phyloP scores from a whole-genome alignment of 1,140 invertebrate species.

The Pissodes strobi region DNA sequence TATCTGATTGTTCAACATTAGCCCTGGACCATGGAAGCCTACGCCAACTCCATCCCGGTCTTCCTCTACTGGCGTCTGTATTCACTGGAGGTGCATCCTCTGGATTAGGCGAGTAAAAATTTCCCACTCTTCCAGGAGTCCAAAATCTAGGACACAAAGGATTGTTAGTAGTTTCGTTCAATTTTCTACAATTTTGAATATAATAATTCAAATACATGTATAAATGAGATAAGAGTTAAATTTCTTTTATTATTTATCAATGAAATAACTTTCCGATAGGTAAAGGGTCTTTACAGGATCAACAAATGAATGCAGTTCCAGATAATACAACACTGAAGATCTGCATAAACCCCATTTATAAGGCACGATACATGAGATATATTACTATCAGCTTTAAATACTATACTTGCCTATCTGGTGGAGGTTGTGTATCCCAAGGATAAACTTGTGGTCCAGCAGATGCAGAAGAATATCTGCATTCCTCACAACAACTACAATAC shows the following conservation, averaged over 20 bases:
- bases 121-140: slow-evolving; percentile 65
- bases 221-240: too few relatives aligned
- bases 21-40: slow-evolving; percentile 60
- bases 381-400: too few relatives aligned
- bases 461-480: slow-evolving; percentile 65
- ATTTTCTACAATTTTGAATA: too few relatives aligned
- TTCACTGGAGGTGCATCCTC: slow-evolving; percentile 55
- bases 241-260: too few relatives aligned
- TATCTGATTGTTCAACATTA: slow-evolving; percentile 43
- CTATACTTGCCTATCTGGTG: slow-evolving; percentile 52
- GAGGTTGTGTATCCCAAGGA: slow-evolving; percentile 58
- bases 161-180: too few relatives aligned
- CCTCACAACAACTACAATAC: slow-evolving; percentile 74
- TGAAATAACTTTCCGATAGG: too few relatives aligned
- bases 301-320: too few relatives aligned
- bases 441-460: slow-evolving; percentile 59
- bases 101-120: slow-evolving; percentile 81
- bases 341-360: too few relatives aligned
- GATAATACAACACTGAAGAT: too few relatives aligned
- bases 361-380: too few relatives aligned
- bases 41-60: slow-evolving; percentile 65
- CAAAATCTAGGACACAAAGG: slow-evolving; percentile 52
- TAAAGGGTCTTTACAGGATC: too few relatives aligned
- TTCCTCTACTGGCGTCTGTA: slow-evolving; percentile 57
- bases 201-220: too few relatives aligned